Evolutionary conservation across 2,797 vertebrate species (phyloP), one percentile per base, ranked within the genome.

Genomic region (Staurois parvus): DNA sequence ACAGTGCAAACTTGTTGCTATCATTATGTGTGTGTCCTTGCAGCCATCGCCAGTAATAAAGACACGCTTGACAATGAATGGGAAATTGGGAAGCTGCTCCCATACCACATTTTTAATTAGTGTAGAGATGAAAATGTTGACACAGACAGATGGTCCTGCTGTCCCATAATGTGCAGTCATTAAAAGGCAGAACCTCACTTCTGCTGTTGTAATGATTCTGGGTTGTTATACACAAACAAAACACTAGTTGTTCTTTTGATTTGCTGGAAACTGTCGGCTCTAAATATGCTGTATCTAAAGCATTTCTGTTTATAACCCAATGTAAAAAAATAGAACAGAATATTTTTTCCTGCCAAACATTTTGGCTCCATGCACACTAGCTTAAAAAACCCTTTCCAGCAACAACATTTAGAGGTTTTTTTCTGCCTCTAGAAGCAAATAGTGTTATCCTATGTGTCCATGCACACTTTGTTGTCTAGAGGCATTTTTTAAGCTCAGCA

Each of bases 101-200:
- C 56, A 29, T 30, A 29, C 70, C 84, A 79, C 68, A 74, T 72
- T 73, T 72, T 85, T 85, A 85, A 85, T 85, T 85, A 85, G 70
- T 66, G 21, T 52, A 15, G 26, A 79, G 74, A 79, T 79, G 19
- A 66, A 56, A 73, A 67, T 84, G 83, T 84, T 79, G 76, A 78
- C 83, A 79, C 68, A 79, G 76, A 79, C 84, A 85, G 84, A 85
- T 85, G 84, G 76, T 79, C 59, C 28, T 66, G 24, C 30, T 73
- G 32, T 85, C 5, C 76, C 76, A 68, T 68, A 37, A 68, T 79
- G 70, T 79, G 40, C 6, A 79, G 37, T 73, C 76, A 74, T 85
- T 79, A 79, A 79, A 80, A 79, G 84, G 30, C 77, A 56, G 69
- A 66, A 66, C 69, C 66, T 52, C 72, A 69, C 70, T 68, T 79